Base-by-base conservation (phyloP, 2,113 vertebrate genomes). In the Merops nubicus region DNA sequence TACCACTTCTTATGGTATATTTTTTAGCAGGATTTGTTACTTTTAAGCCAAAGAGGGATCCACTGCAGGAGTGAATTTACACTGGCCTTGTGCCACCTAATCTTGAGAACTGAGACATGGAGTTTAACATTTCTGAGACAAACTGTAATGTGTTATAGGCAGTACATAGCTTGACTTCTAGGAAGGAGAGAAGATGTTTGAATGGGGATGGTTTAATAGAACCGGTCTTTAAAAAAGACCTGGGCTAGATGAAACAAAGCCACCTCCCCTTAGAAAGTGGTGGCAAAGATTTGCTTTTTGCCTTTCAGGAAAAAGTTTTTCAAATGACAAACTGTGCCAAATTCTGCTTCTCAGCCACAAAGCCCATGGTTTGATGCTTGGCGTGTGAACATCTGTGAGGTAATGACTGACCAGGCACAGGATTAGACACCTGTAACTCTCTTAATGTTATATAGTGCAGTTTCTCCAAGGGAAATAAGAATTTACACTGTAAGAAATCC, bases 381-480 rank as follows among this genome's bases (percentile, higher is more conserved):
- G 12, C 78, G 20, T 48, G 26, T 12, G n/a, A 88, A 86, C 57
- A 92, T 91, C 91, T 86, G 60, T 67, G 76, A 67, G 84, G 43
- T 77, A 90, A 91, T 88, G 68, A 81, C 60, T 72, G 54, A 77
- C 14, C 19, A 89, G 84, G 17, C 38, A 74, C 20, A 74, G 33
- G 26, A 90, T 10, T 67, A 68, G 64, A 23, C 89, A 82, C 47
- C 36, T 5, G 1, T 91, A 67, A 93, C 62, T 38, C 69, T 91
- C 73, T 93, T 89, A 95, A 62, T 70, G 78, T 56, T 96, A 56
- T 33, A 81, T 42, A 95, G 50, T 74, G 65, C 48, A 65, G 3
- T 77, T 95, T 84, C 81, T 97, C 76, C 79, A 84, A 87, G 84
- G 47, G 53, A 94, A 96, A 73, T 86, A 54, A 63, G 72, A 89